These are phyloP conservation scores for Macrosteles quadrilineatus DNA, from an alignment of 1,140 invertebrate genomes.

Conservation along the genomic window DNA sequence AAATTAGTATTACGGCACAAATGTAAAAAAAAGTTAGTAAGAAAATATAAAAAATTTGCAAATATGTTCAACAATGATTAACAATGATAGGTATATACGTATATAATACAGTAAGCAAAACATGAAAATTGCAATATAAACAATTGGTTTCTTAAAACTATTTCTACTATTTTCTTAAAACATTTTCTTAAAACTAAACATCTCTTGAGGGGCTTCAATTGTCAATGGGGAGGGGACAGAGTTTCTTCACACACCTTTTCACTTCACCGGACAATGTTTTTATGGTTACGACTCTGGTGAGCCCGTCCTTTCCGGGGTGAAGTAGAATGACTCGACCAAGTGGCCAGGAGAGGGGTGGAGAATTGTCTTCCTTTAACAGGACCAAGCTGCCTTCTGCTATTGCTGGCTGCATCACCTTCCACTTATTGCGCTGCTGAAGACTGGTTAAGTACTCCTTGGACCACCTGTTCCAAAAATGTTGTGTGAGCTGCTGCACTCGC, in stretches of 20 bases:
- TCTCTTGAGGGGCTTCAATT: too few relatives aligned
- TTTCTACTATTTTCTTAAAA: too few relatives aligned
- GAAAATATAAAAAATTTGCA: too few relatives aligned
- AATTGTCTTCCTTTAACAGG: slow-evolving; percentile 46
- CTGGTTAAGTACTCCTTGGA: slow-evolving; percentile 37
- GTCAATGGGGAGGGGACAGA: neutral
- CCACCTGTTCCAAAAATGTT: slow-evolving; percentile 45
- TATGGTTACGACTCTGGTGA: neutral
- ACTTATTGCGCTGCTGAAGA: slow-evolving; percentile 45
- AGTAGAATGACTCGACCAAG: slow-evolving; percentile 29
- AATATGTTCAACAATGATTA: too few relatives aligned
- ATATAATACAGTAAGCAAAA: too few relatives aligned
- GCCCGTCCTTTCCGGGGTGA: slow-evolving; percentile 17
- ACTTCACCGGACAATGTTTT: neutral
- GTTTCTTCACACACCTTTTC: neutral
- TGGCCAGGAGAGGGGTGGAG: slow-evolving; percentile 39
- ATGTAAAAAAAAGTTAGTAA: too few relatives aligned
- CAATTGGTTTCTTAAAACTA: too few relatives aligned
- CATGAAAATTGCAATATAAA: too few relatives aligned
- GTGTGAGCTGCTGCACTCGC: slow-evolving; percentile 32
- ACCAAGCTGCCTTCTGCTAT: slow-evolving; percentile 46
- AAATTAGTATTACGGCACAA: too few relatives aligned
- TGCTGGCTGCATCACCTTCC: slow-evolving; percentile 33
- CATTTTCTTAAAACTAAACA: too few relatives aligned
- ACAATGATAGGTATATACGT: too few relatives aligned